These are phyloP conservation scores for Trileptium ribeirensis DNA, from an alignment of 2,888 invertebrate genomes.

Conservation along the genomic window DNA sequence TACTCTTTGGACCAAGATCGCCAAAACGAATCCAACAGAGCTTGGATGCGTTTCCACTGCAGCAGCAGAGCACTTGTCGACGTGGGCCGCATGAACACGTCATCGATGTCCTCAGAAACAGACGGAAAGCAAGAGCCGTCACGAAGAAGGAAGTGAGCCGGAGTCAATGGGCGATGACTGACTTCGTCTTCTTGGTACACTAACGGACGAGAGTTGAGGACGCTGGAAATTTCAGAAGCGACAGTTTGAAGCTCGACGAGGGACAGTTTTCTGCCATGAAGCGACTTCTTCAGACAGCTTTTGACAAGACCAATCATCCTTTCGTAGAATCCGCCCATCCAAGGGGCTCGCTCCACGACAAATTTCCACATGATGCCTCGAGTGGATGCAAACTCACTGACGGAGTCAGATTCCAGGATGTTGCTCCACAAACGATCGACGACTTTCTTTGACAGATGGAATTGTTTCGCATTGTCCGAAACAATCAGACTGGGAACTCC, in stretches of 20 bases:
- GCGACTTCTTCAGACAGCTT: background rate
- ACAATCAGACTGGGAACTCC: background rate
- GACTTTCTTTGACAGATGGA: background rate
- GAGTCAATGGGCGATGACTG: no score
- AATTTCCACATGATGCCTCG: background rate
- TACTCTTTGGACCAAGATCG: background rate
- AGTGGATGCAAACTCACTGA: background rate
- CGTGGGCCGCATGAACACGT: background rate
- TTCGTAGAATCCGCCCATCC: background rate
- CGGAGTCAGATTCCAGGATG: background rate
- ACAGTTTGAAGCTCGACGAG: background rate
- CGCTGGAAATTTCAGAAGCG: background rate
- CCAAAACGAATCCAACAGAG: conserved; percentile 5
- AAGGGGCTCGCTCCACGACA: background rate
- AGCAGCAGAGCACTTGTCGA: background rate
- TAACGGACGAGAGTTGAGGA: background rate
- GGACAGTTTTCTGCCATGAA: background rate
- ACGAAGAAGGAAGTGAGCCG: background rate
- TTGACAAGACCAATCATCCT: background rate
- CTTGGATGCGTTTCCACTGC: background rate
- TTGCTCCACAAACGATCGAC: background rate
- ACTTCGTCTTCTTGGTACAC: background rate
- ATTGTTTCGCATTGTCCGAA: background rate
- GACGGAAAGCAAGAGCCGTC: background rate
- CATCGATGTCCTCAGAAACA: no score